Evolutionary conservation across 2,113 vertebrate genomes (phyloP), one percentile per base, ranked within the genome.

Genomic region (Psophia crepitans): DNA sequence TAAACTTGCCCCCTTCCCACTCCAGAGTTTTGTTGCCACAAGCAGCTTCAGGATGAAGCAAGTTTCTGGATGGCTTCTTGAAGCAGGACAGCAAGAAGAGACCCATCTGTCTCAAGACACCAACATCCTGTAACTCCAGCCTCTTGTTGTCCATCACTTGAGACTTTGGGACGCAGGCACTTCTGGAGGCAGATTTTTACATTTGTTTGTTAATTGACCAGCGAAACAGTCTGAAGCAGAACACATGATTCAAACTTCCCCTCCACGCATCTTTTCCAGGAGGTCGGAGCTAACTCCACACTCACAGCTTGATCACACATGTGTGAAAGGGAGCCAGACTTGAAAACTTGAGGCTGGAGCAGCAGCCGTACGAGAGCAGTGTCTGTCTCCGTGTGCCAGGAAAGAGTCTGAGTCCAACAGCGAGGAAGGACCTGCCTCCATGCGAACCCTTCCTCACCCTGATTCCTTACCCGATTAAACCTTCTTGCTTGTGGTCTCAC

Each of bases 281-380:
- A 54, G 71, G 65, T 27, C 92, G 89, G 68, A 84, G 69, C 61
- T 78, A 12, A 16, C 33, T 78, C 49, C 53, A 3, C 57, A 35
- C 73, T 44, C 96, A 61, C 96, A 96, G 96, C 96, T 95, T 94
- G 95, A n/a, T 71, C 93, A 39, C 73, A 81, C 11, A 57, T 93
- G 91, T 94, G 91, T 24, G 65, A 89, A 49, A 87, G 28, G 60
- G 56, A 71, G 89, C 76, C 84, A 92, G 84, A 33, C 65, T 41
- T 28, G 51, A 15, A 61, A 78, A 32, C 37, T 23, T 41, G 2
- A 19, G 9, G 77, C 0, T 60, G 87, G 68, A 80, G 86, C 71
- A 94, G 64, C 73, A 46, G 68, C 5, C 3, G 22, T 27, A 9
- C 19, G 37, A 32, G 70, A 81, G 28, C 3, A 0, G 44, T 1